Evolutionary conservation across 2,888 invertebrate species (phyloP).

Genomic region (Balanococcus diminutus): DNA sequence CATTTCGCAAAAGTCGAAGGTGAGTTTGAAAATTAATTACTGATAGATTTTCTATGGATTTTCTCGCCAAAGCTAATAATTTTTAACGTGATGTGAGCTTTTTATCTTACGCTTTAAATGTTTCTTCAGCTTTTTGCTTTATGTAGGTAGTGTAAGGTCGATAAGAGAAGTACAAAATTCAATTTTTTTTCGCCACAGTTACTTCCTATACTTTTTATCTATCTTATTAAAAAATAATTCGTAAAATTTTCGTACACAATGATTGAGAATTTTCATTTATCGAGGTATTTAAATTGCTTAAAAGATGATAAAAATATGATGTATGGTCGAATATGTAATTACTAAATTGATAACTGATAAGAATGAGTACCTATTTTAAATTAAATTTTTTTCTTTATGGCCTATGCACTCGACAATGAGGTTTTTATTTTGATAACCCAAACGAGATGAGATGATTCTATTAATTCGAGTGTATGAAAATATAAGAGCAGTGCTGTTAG

Average conservation of each 20-base stretch:
- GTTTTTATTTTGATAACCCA: no score
- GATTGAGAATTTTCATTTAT: not conserved
- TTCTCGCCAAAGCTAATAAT: not conserved
- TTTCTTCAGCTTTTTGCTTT: not conserved
- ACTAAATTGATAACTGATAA: not conserved
- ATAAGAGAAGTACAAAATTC: not conserved
- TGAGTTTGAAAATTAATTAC: constrained; percentile 41
- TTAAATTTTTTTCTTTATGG: not conserved
- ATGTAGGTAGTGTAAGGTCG: no score
- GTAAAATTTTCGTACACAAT: not conserved
- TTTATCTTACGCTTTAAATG: not conserved
- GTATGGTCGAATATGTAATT: not conserved
- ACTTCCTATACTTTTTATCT: not conserved
- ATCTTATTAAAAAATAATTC: not conserved
- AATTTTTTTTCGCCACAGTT: not conserved
- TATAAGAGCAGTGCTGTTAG: no score
- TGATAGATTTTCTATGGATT: no score
- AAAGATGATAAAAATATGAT: no score
- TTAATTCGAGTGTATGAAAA: no score
- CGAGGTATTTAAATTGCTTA: not conserved
- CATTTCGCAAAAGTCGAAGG: constrained; percentile 2
- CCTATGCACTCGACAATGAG: not conserved
- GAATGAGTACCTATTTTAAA: not conserved
- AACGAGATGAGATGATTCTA: no score
- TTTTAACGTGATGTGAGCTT: not conserved